Conservation (phyloP, 2,113 vertebrate genomes). For the Trichechus manatus region DNA sequence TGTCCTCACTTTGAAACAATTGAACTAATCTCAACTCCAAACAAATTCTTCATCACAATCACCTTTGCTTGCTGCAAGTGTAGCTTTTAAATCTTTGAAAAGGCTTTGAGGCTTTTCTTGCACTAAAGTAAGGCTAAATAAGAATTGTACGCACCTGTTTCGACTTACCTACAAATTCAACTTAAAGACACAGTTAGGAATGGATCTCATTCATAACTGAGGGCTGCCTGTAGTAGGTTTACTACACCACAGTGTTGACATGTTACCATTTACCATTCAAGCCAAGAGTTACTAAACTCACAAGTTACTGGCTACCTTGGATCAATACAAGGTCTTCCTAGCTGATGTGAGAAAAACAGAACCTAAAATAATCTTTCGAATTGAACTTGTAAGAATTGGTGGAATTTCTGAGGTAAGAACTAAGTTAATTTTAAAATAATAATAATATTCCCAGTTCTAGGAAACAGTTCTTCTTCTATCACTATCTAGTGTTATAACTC, state of each 20-base stretch:
- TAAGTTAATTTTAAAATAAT: conserved; percentile 13
- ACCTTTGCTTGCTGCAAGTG: no score
- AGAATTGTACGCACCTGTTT: no score
- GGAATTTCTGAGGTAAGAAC: neutral
- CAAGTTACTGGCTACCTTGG: neutral
- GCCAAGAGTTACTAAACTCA: neutral
- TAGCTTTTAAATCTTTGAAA: no score
- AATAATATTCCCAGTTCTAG: neutral
- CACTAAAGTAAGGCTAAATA: no score
- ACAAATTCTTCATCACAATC: no score
- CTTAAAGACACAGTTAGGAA: no score
- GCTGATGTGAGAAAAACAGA: neutral
- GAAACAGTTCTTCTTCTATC: neutral
- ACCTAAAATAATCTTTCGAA: neutral
- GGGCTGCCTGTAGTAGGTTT: neutral
- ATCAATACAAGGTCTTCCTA: neutral
- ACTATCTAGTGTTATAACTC: neutral
- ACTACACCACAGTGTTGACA: neutral
- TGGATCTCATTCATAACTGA: no score
- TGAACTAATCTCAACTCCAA: no score
- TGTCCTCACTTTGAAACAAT: no score
- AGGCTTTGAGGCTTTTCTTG: no score
- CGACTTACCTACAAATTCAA: no score
- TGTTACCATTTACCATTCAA: neutral
- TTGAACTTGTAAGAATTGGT: neutral